phyloP scores from a whole-genome alignment of 2,113 vertebrate species.

The Cynoglossus semilaevis region DNA sequence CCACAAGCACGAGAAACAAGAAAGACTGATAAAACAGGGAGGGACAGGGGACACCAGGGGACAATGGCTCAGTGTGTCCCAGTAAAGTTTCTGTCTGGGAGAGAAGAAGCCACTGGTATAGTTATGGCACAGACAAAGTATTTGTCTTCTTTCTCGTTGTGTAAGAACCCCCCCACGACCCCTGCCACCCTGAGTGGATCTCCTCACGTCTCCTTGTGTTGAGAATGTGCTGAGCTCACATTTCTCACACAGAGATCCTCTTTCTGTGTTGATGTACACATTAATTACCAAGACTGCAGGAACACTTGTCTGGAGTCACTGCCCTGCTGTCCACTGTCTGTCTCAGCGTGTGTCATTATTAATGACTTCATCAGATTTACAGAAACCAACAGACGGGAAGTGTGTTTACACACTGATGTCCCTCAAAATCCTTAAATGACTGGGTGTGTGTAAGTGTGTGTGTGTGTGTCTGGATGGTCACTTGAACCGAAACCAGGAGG shows the following conservation, averaged over 20 bases:
- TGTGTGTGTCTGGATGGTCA: neutral
- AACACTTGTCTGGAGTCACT: constrained; percentile 66
- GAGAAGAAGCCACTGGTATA: constrained; percentile 54
- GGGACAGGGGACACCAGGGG: constrained; percentile 38
- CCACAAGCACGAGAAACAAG: constrained; percentile 65
- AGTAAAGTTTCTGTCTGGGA: constrained; percentile 62
- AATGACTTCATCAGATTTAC: constrained; percentile 48
- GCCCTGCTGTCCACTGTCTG: constrained; percentile 48
- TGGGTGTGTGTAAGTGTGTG: constrained; percentile 9
- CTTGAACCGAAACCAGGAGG: constrained; percentile 31
- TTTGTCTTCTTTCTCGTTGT: constrained; percentile 65
- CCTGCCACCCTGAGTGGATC: constrained; percentile 25
- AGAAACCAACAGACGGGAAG: constrained; percentile 38
- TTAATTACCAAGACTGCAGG: constrained; percentile 77
- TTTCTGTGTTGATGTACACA: constrained; percentile 76
- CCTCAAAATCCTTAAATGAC: constrained; percentile 35
- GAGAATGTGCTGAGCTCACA: constrained; percentile 75
- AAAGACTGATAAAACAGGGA: constrained; percentile 51
- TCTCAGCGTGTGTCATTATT: constrained; percentile 42
- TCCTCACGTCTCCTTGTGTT: constrained; percentile 37
- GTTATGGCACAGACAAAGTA: constrained; percentile 70
- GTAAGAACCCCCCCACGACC: constrained; percentile 30
- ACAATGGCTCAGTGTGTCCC: constrained; percentile 62
- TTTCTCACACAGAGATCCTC: constrained; percentile 66
- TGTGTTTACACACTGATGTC: constrained; percentile 20